Evolutionary conservation across 2,888 invertebrate genomes (phyloP), one percentile per base, ranked within the genome.

Genomic region (Mythimna impura): DNA sequence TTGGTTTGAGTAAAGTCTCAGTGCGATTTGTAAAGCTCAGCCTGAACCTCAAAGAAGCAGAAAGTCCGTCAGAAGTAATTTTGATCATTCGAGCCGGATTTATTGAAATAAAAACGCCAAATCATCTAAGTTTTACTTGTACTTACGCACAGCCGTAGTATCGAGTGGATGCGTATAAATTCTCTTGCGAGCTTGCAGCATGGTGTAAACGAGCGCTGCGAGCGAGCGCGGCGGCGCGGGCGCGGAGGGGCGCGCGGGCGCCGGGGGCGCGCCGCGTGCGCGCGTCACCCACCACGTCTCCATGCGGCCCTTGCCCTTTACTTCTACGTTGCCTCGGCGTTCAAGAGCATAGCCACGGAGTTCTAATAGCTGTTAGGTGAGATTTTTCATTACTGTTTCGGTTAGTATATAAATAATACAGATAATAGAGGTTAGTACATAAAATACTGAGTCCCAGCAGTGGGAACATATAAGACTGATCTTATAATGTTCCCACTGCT

Each of bases 271-370:
- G 10, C 97, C 96, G 71, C 97, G 96, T 62, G 97, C 97, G 25
- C 98, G 98, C 66, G 97, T 94, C 68, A 99, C 98, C 95, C 98
- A 99, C 95, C 98, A 99, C n/a, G 99, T 99, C 93, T 98, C 98
- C 99, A 99, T 99, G 83, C 97, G 97, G 0, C 99, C 99, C 93
- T 99, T 99, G 76, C 99, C 99, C 92, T 99, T 99, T 43, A 99
- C 99, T 77, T 98, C 98, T 72, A 99, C 97, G 71, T 97, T 95
- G 0, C 99, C 99, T n/a, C 99, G 97, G 87, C 97, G 96, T 86
- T 98, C 97, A 55, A 98, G 94, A 80, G 97, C 97, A 93, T 98
- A 98, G 3, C 98, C 98, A 76, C 97, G 96, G 2, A 97, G 96
- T 83, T 97, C 97, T 78, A 98, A 93, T 81, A 98, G 97, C 98